A percentile compares a stretch with the other conserved stretches of the same genome.
Conservation (phyloP, 1,140 invertebrate species). For the Myzus persicae region DNA sequence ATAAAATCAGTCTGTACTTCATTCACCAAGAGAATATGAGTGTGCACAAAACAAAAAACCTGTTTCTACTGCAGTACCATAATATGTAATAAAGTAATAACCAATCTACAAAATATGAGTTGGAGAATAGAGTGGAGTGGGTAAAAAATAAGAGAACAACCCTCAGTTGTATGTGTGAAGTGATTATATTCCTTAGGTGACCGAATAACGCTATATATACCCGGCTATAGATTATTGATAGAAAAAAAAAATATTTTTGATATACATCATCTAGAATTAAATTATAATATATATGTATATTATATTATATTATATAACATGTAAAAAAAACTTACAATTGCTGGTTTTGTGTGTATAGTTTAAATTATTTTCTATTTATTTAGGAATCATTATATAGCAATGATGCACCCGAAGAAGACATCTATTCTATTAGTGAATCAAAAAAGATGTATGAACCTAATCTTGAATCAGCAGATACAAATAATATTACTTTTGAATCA, state of each 20-base stretch:
- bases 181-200: not conserved
- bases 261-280: not conserved
- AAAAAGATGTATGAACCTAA: not conserved
- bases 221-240: not conserved
- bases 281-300: too few relatives aligned
- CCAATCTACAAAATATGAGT: not conserved
- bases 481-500: not conserved
- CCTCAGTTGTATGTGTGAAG: not conserved
- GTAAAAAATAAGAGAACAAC: not conserved
- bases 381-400: conserved; percentile 38
- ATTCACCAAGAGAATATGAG: not conserved
- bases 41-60: not conserved
- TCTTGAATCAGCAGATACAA: not conserved
- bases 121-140: not conserved
- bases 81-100: not conserved
- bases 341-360: not conserved
- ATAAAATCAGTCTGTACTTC: not conserved
- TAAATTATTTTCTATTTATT: not conserved
- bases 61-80: not conserved
- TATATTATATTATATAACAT: too few relatives aligned
- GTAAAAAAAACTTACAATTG: not conserved
- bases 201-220: too few relatives aligned
- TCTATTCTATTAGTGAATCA: conserved; percentile 23
- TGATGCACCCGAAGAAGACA: conserved; percentile 19
- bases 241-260: not conserved